Conservation (phyloP, 2,888 invertebrate genomes). For the Drosophila infuscata region DNA sequence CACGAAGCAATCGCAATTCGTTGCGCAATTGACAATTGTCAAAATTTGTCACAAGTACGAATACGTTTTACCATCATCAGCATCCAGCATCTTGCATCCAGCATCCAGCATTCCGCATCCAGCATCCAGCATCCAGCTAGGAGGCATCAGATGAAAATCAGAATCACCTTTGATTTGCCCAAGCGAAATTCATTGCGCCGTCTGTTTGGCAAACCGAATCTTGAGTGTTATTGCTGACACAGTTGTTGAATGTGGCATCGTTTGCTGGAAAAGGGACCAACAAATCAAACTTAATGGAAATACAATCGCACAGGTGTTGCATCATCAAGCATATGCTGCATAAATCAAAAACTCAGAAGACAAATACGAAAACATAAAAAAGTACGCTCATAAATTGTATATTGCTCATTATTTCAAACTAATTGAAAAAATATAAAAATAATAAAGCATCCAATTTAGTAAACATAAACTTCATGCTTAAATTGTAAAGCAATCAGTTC, state of each 20-base stretch:
- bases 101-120: too few relatives aligned
- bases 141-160: constrained; percentile 14
- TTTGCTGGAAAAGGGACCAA: constrained; percentile 49
- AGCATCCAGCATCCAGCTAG: too few relatives aligned
- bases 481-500: not conserved
- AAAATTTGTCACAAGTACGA: constrained; percentile 75
- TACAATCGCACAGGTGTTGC: constrained; percentile 67
- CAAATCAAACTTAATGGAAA: constrained; percentile 76
- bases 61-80: constrained; percentile 53
- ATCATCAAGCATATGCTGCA: constrained; percentile 36
- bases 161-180: constrained; percentile 54
- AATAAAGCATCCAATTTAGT: not conserved
- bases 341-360: constrained; percentile 56
- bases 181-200: constrained; percentile 48
- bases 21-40: constrained; percentile 73
- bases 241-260: constrained; percentile 11
- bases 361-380: constrained; percentile 23
- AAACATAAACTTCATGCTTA: not conserved
- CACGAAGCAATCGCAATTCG: constrained; percentile 43
- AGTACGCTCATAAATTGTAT: not conserved
- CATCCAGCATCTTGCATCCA: constrained; percentile 5
- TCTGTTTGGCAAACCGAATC: constrained; percentile 40
- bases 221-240: constrained; percentile 16
- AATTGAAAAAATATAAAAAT: not conserved
- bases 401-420: not conserved